Percentiles rank a stretch among this genome's conserved stretches.
phyloP scores from a whole-genome alignment of 35 echinoderm and acorn worm genomes.

The Chiridota heheva region DNA sequence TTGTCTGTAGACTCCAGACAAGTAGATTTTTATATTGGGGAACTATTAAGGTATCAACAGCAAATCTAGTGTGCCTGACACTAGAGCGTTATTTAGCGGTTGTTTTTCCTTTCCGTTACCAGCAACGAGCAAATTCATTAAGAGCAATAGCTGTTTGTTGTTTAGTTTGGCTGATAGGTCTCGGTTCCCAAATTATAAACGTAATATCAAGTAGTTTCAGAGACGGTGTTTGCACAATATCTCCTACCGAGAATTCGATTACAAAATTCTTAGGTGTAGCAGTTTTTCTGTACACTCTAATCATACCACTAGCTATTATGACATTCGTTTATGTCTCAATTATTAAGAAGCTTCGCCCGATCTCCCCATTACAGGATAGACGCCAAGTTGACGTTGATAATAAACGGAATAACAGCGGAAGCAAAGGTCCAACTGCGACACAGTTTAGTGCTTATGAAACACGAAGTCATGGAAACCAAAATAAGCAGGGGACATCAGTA shows the following conservation, averaged over 20 bases:
- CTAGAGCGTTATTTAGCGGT: conserved; percentile 48
- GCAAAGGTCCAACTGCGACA: not conserved
- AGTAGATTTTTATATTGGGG: conserved; percentile 39
- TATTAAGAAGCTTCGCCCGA: conserved; percentile 10
- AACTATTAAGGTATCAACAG: conserved; percentile 40
- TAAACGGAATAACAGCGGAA: not conserved
- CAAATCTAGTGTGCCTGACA: conserved; percentile 37
- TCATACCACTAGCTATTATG: conserved; percentile 36
- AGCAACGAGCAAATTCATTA: conserved; percentile 1
- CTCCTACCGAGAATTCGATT: not conserved
- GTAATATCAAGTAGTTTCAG: not conserved
- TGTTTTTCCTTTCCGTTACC: conserved; percentile 46
- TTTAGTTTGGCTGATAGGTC: conserved; percentile 24
- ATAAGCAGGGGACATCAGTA: not conserved
- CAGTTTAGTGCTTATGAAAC: not conserved
- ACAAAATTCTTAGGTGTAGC: not conserved
- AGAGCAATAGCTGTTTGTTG: conserved; percentile 1
- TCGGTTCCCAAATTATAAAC: not conserved
- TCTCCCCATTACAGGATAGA: not conserved
- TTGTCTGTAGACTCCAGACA: conserved; percentile 27
- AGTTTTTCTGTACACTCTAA: conserved; percentile 6
- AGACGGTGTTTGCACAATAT: conserved; percentile 1
- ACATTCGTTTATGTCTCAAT: conserved; percentile 33
- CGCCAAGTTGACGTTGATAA: not conserved
- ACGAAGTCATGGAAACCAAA: not conserved